Conservation (phyloP, 2,888 invertebrate genomes). For the Andrena hattorfiana region DNA sequence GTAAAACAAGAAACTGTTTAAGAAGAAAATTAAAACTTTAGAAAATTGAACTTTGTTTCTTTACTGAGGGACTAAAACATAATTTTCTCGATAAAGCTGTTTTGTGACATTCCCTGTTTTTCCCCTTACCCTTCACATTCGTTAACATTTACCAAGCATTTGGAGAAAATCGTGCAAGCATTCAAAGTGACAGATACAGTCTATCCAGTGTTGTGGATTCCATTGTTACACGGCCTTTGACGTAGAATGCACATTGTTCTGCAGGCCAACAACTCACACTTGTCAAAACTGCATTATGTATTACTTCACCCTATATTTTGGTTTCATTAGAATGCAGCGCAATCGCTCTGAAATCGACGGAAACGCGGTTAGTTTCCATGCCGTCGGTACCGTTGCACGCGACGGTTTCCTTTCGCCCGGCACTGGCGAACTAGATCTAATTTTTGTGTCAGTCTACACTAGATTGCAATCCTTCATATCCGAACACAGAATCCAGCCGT, state of each 20-base stretch:
- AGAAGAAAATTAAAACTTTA: too few species aligned
- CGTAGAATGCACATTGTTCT: neutral
- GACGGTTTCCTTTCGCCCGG: constrained; percentile 10
- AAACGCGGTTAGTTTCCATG: constrained; percentile 17
- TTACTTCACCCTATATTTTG: constrained; percentile 28
- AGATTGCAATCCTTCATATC: neutral
- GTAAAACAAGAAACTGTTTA: too few species aligned
- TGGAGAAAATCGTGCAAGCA: neutral
- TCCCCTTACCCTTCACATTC: too few species aligned
- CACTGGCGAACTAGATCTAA: neutral
- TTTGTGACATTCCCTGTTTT: neutral
- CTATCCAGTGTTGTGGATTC: neutral
- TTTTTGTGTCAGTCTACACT: neutral
- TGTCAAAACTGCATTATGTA: constrained; percentile 3
- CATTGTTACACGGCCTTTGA: neutral
- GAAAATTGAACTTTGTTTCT: too few species aligned
- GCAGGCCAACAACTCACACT: neutral
- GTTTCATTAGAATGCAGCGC: constrained; percentile 34
- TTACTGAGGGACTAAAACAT: too few species aligned
- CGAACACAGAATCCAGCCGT: neutral
- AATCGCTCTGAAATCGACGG: constrained; percentile 12
- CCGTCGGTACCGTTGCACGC: constrained; percentile 39
- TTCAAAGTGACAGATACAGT: neutral
- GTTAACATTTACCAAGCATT: neutral
- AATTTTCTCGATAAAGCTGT: neutral